phyloP scores from a whole-genome alignment of 2,113 vertebrate genomes.

The Cynopterus brachyotis region DNA sequence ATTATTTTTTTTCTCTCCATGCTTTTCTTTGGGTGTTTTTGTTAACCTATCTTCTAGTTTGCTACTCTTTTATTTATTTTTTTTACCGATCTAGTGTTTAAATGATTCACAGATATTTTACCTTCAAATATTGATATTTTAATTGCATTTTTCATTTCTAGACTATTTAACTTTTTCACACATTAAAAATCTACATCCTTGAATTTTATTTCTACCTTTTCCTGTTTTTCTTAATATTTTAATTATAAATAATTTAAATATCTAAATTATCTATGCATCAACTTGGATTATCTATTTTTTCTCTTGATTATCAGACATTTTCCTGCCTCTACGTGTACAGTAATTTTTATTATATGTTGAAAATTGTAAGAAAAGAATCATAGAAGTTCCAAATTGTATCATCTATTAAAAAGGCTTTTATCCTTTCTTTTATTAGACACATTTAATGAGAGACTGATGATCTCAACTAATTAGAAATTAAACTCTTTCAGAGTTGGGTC shows the following conservation, averaged over 20 bases:
- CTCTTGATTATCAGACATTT: neutral
- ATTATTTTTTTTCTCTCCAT: neutral
- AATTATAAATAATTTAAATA: neutral
- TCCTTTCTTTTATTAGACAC: neutral
- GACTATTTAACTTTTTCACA: neutral
- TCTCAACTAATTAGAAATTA: neutral
- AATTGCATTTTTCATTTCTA: neutral
- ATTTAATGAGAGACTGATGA: neutral
- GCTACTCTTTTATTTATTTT: neutral
- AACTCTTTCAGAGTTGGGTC: neutral
- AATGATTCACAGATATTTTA: neutral
- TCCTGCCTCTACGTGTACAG: neutral
- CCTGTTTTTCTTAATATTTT: conserved; percentile 3
- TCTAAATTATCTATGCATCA: neutral
- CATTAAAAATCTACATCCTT: neutral
- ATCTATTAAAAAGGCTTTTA: neutral
- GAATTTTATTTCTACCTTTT: neutral
- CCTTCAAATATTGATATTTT: neutral
- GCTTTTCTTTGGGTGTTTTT: neutral
- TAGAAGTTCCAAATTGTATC: neutral
- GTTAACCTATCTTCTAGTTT: neutral
- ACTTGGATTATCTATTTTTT: neutral
- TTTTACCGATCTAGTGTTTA: neutral
- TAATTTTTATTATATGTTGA: neutral
- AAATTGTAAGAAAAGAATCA: neutral